Conservation (phyloP, 1,140 invertebrate genomes). For the Musca domestica region DNA sequence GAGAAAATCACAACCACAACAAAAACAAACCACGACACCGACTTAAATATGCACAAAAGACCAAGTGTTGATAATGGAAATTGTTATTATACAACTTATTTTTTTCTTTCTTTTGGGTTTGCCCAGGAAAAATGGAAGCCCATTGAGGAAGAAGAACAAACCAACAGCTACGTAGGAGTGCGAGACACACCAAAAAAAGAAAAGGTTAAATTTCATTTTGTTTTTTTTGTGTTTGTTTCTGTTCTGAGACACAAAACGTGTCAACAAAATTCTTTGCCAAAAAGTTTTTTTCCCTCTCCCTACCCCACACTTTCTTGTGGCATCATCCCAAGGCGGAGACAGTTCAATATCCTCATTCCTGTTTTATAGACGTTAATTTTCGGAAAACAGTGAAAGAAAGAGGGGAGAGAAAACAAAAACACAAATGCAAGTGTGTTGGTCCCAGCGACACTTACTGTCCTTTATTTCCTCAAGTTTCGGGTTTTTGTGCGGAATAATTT, state of each 20-base stretch:
- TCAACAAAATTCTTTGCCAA: constrained; percentile 16
- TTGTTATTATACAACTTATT: background rate
- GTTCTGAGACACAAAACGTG: background rate
- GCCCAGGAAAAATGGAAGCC: background rate
- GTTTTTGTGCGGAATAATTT: no score
- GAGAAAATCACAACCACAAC: background rate
- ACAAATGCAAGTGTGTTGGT: no score
- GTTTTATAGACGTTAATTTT: constrained; percentile 15
- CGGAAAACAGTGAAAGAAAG: no score
- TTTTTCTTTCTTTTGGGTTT: background rate
- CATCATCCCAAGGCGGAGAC: background rate
- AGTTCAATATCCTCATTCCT: constrained; percentile 18
- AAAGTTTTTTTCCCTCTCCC: background rate
- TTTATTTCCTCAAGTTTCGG: no score
- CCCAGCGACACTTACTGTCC: no score
- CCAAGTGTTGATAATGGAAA: background rate
- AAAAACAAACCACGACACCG: background rate
- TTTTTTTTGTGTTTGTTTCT: background rate
- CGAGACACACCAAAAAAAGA: no score
- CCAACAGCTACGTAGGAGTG: no score
- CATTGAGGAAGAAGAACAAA: no score
- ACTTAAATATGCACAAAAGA: constrained; percentile 16
- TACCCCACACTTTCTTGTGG: no score
- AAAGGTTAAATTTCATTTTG: no score
- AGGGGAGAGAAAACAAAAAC: no score